These are phyloP conservation scores for Amia ocellicauda DNA, from an alignment of 2,113 vertebrate genomes.

Conservation along the genomic window DNA sequence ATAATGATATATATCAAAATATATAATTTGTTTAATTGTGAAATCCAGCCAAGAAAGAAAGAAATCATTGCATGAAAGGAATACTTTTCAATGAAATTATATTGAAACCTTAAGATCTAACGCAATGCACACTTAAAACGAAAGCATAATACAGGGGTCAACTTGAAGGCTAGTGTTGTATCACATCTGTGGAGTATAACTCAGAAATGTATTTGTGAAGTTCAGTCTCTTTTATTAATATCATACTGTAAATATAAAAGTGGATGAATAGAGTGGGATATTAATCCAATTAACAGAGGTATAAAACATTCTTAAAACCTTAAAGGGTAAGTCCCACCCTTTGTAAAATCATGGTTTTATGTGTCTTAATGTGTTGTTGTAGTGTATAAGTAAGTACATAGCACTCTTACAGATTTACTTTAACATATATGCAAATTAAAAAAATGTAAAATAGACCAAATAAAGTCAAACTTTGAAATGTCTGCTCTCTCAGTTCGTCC, in stretches of 20 bases:
- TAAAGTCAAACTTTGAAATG: too few species aligned
- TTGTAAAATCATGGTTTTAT: too few species aligned
- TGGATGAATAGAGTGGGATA: too few species aligned
- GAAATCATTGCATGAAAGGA: constrained; percentile 60
- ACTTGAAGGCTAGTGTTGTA: constrained; percentile 38
- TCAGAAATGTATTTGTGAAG: neutral
- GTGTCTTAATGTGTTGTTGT: too few species aligned
- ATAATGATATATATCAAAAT: constrained; percentile 63
- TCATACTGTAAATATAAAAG: neutral
- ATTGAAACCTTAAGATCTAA: constrained; percentile 40
- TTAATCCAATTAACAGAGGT: too few species aligned
- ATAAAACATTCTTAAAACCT: too few species aligned
- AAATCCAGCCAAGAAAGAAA: constrained; percentile 50
- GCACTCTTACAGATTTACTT: too few species aligned
- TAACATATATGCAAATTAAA: too few species aligned
- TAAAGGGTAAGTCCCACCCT: too few species aligned
- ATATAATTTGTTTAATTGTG: constrained; percentile 64
- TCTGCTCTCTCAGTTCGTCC: too few species aligned
- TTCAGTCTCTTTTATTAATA: neutral
- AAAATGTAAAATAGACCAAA: too few species aligned
- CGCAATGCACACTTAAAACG: constrained; percentile 19
- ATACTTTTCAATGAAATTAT: constrained; percentile 37
- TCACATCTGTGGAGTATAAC: constrained; percentile 27
- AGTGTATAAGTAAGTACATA: too few species aligned
- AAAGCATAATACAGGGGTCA: constrained; percentile 37